Evolutionary conservation across 2,113 vertebrate genomes (phyloP), one percentile per base, ranked within the genome.

Genomic region (Ramphastos sulfuratus): DNA sequence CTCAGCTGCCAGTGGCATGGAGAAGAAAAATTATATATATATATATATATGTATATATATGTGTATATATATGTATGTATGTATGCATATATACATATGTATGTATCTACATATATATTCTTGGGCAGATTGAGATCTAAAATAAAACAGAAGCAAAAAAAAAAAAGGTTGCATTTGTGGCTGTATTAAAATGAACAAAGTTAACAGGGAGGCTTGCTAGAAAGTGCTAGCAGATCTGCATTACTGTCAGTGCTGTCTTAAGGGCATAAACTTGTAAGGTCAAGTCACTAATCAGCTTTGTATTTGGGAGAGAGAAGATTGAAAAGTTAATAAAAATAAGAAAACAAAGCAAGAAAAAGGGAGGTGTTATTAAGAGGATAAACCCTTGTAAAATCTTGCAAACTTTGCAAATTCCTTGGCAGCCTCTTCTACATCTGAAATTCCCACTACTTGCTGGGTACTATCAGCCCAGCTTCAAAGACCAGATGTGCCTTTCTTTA

Each of bases 1-100:
- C 81, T 94, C 78, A 79, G 89, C 85, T 84, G 80, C 93, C 93
- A 96, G 93, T 90, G 58, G 69, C 74, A 96, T 79, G 71, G 95
- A 94, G 94, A 74, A 81, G 66, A 71, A 65, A 78, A 89, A 87
- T 16, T 15, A 16, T 15, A 55, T 15, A 19, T 52, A 52, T 48
- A 48, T 48, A 21, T 23, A 12, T 50, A 8, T 50, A 21, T 50
- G 10, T 21, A 21, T 21, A 10, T 21, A 44, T 15, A 16, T 44
- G 15, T 44, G 15, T 27, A 55, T 13, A 19, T 52, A 52, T 48
- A 48, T 48, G 20, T 50, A 50, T 50, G 21, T 39, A 39, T 39
- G 9, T 11, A 39, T 39, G 9, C 9, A 9, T 37, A 37, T 37
- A 37, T 37, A 37, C 9, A 37, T 37, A 37, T 37, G 9, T 37